Conservation (phyloP, 2,113 vertebrate species). For the Cathartes aura region DNA sequence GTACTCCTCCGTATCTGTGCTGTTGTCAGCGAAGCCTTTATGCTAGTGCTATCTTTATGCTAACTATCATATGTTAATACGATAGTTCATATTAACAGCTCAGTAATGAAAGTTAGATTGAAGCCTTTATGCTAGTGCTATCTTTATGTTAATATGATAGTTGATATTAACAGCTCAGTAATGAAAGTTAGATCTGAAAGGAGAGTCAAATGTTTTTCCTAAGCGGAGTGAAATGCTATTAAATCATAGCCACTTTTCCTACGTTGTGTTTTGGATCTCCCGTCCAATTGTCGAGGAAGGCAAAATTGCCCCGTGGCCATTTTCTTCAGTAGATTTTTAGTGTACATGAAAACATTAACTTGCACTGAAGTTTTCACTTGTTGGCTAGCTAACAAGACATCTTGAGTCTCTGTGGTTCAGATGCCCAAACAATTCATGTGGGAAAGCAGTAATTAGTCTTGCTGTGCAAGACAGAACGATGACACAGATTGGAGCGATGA, state of each 20-base stretch:
- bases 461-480: neutral
- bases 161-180: neutral
- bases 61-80: too few relatives aligned
- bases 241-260: neutral
- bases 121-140: too few relatives aligned
- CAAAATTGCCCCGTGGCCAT: neutral
- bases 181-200: neutral
- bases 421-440: neutral
- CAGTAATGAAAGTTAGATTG: too few relatives aligned
- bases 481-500: neutral
- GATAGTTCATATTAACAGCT: too few relatives aligned
- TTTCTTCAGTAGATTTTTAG: neutral
- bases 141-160: too few relatives aligned
- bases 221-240: fast-evolving
- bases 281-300: neutral
- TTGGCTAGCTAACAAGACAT: neutral
- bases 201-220: neutral
- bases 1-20: too few relatives aligned
- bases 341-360: neutral
- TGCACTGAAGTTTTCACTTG: neutral
- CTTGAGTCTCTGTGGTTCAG: neutral
- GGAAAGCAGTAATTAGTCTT: neutral
- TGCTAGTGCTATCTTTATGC: too few relatives aligned
- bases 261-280: neutral
- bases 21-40: neutral